Base-by-base conservation (phyloP, 2,888 invertebrate species). In the Helicoverpa assulta region DNA sequence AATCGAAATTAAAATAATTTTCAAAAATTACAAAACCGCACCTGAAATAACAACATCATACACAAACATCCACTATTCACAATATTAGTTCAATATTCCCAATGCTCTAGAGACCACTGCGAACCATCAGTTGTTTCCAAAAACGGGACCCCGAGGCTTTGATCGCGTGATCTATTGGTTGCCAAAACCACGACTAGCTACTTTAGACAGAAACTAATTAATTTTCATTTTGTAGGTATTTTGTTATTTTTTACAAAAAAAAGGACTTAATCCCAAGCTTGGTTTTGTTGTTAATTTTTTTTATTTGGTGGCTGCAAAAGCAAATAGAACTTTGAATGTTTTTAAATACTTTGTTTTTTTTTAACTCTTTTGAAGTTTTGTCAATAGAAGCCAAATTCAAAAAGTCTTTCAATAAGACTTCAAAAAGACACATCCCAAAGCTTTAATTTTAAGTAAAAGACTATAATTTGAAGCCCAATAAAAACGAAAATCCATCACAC, bases 181-280 rank as follows among this genome's bases (percentile, higher is more conserved):
- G 51, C 65, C 54, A 40, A 65, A 58, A 58, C 65, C 60, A 50
- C 59, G 26, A 59, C 68, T 51, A 29, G 58, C 53, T 59, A 59
- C 53, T 50, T 62, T 73, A 52, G 57, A 61, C 54, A 57, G 54
- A 59, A 12, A 54, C 66, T 55, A 67, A 67, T 67, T 60, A 55
- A 55, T 60, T 67, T 67, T 37, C 54, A 67, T 50, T 54, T 33
- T 8, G n/a, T n/a, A 10, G 33, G 37, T 50, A 21, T 43, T 55
- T 55, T 21, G 33, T 10, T 40, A 3, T 14, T 14, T 40, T 40
- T 0, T 14, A 40, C 40, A 40, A 40, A 40, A 40, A 33, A 29
- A 29, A 29, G 29, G 5, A 29, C 29, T 29, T n/a, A n/a, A n/a
- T n/a, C n/a, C n/a, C n/a, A n/a, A n/a, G n/a, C n/a, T n/a, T n/a